These are phyloP conservation scores for Nasonia longicornis DNA, from an alignment of 1,140 invertebrate genomes.

Conservation along the genomic window DNA sequence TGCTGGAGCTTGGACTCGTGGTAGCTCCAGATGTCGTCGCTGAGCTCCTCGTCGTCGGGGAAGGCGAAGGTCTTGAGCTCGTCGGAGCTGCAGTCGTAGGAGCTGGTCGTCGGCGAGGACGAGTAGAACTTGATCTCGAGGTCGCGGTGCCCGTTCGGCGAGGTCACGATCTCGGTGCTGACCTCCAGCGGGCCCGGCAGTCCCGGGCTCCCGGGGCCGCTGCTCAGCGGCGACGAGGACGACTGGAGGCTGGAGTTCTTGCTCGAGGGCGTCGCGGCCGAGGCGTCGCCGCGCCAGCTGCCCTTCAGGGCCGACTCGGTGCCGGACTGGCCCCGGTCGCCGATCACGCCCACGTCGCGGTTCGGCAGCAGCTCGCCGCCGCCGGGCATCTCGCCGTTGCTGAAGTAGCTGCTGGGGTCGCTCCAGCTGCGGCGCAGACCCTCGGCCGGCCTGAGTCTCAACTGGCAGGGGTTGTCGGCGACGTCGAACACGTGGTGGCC, in stretches of 20 bases:
- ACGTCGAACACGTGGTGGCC: slow-evolving; percentile 45
- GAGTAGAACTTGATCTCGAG: slow-evolving; percentile 84
- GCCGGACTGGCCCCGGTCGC: slow-evolving; percentile 64
- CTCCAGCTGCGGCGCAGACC: slow-evolving; percentile 74
- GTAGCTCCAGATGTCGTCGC: slow-evolving; percentile 67
- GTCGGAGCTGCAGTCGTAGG: not conserved
- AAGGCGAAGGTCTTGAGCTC: slow-evolving; percentile 45
- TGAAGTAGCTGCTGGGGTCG: slow-evolving; percentile 69
- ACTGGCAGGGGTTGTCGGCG: slow-evolving; percentile 19
- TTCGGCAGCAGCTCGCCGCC: slow-evolving; percentile 58
- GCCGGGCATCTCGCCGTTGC: slow-evolving; percentile 51
- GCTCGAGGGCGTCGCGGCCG: slow-evolving; percentile 50
- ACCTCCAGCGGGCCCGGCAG: slow-evolving; percentile 71
- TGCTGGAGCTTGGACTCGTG: slow-evolving; percentile 66
- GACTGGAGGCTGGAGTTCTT: slow-evolving; percentile 50
- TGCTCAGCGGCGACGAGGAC: not conserved
- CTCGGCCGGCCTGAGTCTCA: slow-evolving; percentile 56
- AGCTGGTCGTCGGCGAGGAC: slow-evolving; percentile 63
- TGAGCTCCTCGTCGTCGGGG: slow-evolving; percentile 56
- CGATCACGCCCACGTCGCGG: slow-evolving; percentile 70
- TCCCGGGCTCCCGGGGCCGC: slow-evolving; percentile 32
- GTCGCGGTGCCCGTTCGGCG: slow-evolving; percentile 80
- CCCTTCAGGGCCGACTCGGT: slow-evolving; percentile 41
- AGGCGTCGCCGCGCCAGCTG: slow-evolving; percentile 58
- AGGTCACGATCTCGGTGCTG: slow-evolving; percentile 83